phyloP scores from a whole-genome alignment of 2,888 invertebrate genomes.

The Tipula lateralis region DNA sequence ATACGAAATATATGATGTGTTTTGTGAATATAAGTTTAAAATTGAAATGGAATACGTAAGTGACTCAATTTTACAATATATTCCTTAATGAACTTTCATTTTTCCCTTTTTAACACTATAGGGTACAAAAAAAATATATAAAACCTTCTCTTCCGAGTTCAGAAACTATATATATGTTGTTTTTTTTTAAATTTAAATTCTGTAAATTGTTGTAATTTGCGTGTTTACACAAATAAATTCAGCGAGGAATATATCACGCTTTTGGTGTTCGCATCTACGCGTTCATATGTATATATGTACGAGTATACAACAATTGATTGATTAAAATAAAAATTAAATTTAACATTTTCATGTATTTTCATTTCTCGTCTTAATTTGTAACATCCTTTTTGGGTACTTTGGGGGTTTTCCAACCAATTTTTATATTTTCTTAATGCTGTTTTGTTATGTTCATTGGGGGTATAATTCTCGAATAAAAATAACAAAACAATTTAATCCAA shows the following conservation, averaged over 20 bases:
- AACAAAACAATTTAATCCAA: constrained; percentile 1
- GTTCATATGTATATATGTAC: too few species aligned
- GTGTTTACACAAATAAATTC: neutral
- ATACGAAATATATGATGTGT: neutral
- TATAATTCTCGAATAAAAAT: neutral
- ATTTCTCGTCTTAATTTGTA: neutral
- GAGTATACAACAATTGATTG: constrained; percentile 12
- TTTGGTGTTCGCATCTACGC: neutral
- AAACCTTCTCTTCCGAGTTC: neutral
- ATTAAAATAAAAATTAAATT: constrained; percentile 1
- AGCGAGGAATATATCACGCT: neutral
- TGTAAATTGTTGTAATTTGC: neutral
- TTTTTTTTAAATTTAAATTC: too few species aligned
- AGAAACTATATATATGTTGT: neutral
- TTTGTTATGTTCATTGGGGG: neutral
- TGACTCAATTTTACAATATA: neutral
- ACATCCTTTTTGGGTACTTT: neutral
- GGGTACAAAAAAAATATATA: neutral
- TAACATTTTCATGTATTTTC: neutral
- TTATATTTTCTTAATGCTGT: neutral
- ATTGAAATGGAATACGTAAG: neutral
- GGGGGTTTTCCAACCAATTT: neutral
- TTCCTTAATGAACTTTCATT: neutral
- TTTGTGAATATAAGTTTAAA: neutral
- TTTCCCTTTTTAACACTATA: neutral